These are phyloP conservation scores for Philhelius pedissequus DNA, from an alignment of 2,888 invertebrate species.

Conservation along the genomic window DNA sequence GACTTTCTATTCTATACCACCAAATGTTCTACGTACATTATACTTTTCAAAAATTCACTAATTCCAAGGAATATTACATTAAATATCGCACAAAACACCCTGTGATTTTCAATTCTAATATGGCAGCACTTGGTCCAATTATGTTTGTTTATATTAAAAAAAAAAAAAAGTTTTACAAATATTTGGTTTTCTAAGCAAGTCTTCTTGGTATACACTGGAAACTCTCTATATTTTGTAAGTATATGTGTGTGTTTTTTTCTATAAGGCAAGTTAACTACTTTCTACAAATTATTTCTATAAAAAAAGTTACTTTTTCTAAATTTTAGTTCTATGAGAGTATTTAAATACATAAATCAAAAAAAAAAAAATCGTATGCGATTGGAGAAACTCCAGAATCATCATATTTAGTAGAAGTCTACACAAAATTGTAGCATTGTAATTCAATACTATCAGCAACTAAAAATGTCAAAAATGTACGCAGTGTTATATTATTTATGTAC, in stretches of 20 bases:
- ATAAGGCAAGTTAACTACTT: conserved; percentile 64
- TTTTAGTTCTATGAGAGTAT: conserved; percentile 16
- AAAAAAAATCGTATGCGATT: not conserved
- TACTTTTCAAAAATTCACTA: not conserved
- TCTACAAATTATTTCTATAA: conserved; percentile 49
- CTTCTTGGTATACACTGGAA: conserved; percentile 43
- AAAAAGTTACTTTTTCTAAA: conserved; percentile 4
- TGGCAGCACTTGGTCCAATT: conserved; percentile 58
- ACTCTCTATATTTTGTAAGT: conserved; percentile 22
- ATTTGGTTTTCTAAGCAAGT: conserved; percentile 10
- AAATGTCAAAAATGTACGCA: not conserved
- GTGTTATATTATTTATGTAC: conserved; percentile 39
- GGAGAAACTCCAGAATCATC: conserved; percentile 18
- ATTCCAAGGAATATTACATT: not conserved
- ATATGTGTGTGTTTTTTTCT: not conserved
- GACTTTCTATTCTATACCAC: not conserved
- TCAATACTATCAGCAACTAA: not conserved
- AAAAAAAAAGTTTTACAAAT: conserved; percentile 4
- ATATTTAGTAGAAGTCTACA: conserved; percentile 6
- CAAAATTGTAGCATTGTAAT: not conserved
- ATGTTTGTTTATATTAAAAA: not conserved
- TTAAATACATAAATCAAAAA: conserved; percentile 10
- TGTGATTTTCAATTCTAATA: conserved; percentile 36
- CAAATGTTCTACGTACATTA: not conserved
- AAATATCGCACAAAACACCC: conserved; percentile 41